A percentile compares a stretch with the other conserved stretches of the same genome.
Conservation (phyloP, 2,888 invertebrate species). For the Aspidapion aeneum region DNA sequence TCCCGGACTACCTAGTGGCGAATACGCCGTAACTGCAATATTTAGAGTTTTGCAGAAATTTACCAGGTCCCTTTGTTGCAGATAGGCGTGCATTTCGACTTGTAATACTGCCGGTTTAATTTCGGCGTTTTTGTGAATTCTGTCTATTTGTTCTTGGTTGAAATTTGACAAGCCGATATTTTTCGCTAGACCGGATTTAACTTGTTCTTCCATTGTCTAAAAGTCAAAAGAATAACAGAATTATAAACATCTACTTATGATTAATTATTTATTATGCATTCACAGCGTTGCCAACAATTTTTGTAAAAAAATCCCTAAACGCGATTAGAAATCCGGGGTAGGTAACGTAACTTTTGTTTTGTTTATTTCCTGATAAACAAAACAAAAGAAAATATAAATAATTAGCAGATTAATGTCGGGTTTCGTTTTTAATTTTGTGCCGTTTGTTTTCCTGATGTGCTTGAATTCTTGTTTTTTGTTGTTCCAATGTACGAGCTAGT, state of each 20-base stretch:
- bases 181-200: constrained; percentile 58
- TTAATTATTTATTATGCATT: too few relatives aligned
- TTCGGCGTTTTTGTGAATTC: constrained; percentile 56
- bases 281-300: too few relatives aligned
- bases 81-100: constrained; percentile 71
- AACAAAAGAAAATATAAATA: too few relatives aligned
- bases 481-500: too few relatives aligned
- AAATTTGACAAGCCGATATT: constrained; percentile 83
- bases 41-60: constrained; percentile 59
- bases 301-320: too few relatives aligned
- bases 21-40: constrained; percentile 67
- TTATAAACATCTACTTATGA: constrained; percentile 5
- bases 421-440: too few relatives aligned
- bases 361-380: too few relatives aligned
- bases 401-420: too few relatives aligned
- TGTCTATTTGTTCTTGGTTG: constrained; percentile 63
- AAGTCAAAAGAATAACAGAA: constrained; percentile 18
- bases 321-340: too few relatives aligned
- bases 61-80: constrained; percentile 65
- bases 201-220: constrained; percentile 66
- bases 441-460: too few relatives aligned
- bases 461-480: too few relatives aligned
- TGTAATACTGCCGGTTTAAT: constrained; percentile 71
- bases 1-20: constrained; percentile 70
- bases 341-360: too few relatives aligned